A percentile compares a stretch with the other conserved stretches of the same genome.
These are phyloP conservation scores for Drosophila serrata DNA, from an alignment of 1,140 invertebrate species.

Conservation along the genomic window DNA sequence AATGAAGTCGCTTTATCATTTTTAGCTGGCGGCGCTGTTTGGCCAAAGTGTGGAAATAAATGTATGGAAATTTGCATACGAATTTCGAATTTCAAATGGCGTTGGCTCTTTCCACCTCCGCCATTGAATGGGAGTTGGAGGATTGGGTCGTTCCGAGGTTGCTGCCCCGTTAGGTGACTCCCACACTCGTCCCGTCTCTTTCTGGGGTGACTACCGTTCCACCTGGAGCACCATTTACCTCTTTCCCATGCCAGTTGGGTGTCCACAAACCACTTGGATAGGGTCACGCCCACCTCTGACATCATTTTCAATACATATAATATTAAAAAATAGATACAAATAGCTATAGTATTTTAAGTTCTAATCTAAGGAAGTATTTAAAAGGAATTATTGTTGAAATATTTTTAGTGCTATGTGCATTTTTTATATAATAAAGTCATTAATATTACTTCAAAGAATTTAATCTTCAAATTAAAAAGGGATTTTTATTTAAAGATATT, in stretches of 20 bases:
- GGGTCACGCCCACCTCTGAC: constrained; percentile 48
- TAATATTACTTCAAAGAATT: too few species aligned
- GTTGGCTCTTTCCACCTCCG: constrained; percentile 32
- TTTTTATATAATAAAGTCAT: too few species aligned
- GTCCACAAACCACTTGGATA: constrained; percentile 46
- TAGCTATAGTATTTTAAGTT: too few species aligned
- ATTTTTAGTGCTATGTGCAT: too few species aligned
- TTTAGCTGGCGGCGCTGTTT: constrained; percentile 77
- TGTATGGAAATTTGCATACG: constrained; percentile 81
- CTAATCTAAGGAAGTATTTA: background rate
- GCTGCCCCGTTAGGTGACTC: constrained; percentile 46
- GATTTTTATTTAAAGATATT: too few species aligned
- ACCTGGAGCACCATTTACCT: constrained; percentile 14
- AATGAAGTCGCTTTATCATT: constrained; percentile 82
- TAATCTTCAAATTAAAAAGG: too few species aligned
- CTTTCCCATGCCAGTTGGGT: constrained; percentile 9
- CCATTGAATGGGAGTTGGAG: constrained; percentile 24
- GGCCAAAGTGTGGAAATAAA: constrained; percentile 81
- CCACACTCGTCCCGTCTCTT: constrained; percentile 33
- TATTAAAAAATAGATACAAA: too few species aligned
- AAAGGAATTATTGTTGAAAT: background rate
- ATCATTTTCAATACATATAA: too few species aligned
- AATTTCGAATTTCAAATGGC: constrained; percentile 77
- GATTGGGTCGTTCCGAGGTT: constrained; percentile 33
- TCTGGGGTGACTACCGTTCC: constrained; percentile 23